Evolutionary conservation across 2,888 invertebrate species (phyloP).

Genomic region (Emmelina monodactyla): DNA sequence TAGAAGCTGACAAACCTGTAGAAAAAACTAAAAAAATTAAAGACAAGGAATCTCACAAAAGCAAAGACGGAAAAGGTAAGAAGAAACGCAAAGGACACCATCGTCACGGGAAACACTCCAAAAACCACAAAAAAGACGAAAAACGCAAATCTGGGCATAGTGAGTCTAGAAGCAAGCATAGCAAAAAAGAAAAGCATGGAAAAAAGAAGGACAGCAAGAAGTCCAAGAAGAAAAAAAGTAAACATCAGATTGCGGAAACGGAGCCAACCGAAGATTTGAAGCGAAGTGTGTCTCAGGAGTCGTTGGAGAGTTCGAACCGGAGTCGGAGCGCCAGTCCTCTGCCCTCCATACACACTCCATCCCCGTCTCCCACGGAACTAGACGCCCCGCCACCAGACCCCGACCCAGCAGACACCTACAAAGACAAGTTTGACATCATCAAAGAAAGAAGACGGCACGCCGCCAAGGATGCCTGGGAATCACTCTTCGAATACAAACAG

Average conservation of each 20-base stretch:
- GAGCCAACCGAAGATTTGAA: constrained; percentile 21
- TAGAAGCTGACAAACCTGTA: constrained; percentile 19
- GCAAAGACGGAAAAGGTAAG: constrained; percentile 39
- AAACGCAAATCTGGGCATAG: constrained; percentile 35
- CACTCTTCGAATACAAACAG: constrained; percentile 51
- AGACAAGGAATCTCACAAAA: constrained; percentile 48
- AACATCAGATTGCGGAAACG: constrained; percentile 31
- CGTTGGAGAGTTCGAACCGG: constrained; percentile 46
- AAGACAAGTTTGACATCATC: constrained; percentile 70
- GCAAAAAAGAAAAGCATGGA: constrained; percentile 40
- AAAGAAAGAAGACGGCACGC: constrained; percentile 68
- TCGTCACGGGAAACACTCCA: constrained; percentile 57
- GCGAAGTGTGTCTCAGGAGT: constrained; percentile 33
- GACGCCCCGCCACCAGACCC: constrained; percentile 17
- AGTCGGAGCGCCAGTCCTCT: constrained; percentile 53
- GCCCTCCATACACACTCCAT: constrained; percentile 51
- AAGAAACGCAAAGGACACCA: constrained; percentile 55
- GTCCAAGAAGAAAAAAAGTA: constrained; percentile 54
- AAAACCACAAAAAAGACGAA: constrained; percentile 42
- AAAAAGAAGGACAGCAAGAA: constrained; percentile 56
- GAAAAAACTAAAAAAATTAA: too few relatives aligned
- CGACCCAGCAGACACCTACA: constrained; percentile 42
- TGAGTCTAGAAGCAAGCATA: constrained; percentile 33
- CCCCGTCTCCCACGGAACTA: constrained; percentile 41
- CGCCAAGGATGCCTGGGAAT: constrained; percentile 52